phyloP scores from a whole-genome alignment of 2,888 invertebrate species.

The Ochropleura leucogaster region DNA sequence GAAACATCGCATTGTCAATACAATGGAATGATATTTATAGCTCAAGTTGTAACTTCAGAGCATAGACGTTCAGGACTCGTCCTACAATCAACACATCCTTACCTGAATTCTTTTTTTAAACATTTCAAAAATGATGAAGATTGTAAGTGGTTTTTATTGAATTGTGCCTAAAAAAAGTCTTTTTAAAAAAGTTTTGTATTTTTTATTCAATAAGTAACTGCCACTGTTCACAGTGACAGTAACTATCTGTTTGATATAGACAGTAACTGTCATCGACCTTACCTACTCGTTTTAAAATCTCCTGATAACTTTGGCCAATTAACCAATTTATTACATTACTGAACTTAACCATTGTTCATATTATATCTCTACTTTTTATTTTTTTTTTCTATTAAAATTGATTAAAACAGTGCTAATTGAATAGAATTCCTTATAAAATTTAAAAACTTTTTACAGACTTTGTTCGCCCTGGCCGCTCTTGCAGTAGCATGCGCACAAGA shows the following conservation, averaged over 20 bases:
- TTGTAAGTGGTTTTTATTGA: slow-evolving; percentile 77
- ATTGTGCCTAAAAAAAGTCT: not conserved
- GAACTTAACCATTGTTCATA: not conserved
- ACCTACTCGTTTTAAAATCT: not conserved
- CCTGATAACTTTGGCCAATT: not conserved
- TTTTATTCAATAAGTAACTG: not conserved
- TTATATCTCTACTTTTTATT: not conserved
- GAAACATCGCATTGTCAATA: slow-evolving; percentile 86
- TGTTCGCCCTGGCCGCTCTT: slow-evolving; percentile 79
- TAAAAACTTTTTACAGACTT: slow-evolving; percentile 72
- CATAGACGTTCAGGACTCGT: slow-evolving; percentile 84
- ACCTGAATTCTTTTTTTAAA: slow-evolving; percentile 40
- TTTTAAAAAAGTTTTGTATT: not conserved
- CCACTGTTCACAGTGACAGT: not conserved
- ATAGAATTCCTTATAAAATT: not conserved
- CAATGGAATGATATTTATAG: slow-evolving; percentile 86
- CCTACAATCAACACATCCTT: slow-evolving; percentile 75
- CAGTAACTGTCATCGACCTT: too few species aligned
- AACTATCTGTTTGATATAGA: not conserved
- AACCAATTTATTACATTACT: not conserved
- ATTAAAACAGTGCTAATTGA: not conserved
- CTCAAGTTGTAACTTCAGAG: slow-evolving; percentile 74
- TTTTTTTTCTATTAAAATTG: not conserved
- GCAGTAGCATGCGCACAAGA: slow-evolving; percentile 81
- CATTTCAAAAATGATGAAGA: slow-evolving; percentile 83